Conservation (phyloP, 1,140 invertebrate species). For the Argopecten irradians region DNA sequence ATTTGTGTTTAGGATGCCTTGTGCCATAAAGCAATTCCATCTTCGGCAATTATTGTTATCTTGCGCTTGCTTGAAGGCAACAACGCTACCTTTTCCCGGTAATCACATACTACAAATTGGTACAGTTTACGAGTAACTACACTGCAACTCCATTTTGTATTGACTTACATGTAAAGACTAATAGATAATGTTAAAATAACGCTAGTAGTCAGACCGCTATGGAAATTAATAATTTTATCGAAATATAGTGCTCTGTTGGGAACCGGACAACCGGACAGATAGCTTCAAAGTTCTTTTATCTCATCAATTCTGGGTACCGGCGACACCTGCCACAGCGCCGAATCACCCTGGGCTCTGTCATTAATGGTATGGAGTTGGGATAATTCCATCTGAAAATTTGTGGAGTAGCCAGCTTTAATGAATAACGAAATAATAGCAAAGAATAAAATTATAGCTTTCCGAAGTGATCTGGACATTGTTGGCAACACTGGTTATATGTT, state of each 20-base stretch:
- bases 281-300: constrained; percentile 22
- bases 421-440: background rate
- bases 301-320: background rate
- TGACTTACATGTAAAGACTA: constrained; percentile 22
- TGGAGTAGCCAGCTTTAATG: background rate
- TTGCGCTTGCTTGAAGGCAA: background rate
- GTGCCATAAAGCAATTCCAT: background rate
- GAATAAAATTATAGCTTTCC: background rate
- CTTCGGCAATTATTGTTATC: constrained; percentile 10
- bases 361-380: background rate
- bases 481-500: background rate
- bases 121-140: background rate
- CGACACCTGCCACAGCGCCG: background rate
- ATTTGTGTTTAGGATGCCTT: background rate
- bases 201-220: constrained; percentile 2
- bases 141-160: background rate
- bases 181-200: background rate
- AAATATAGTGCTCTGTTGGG: constrained; percentile 21
- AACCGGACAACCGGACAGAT: background rate
- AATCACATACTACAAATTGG: background rate
- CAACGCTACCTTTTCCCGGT: background rate
- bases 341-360: background rate
- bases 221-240: constrained; percentile 23
- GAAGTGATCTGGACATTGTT: background rate
- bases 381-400: constrained; percentile 16